phyloP scores from a whole-genome alignment of 2,797 vertebrate species.

The Epinephelus awoara region DNA sequence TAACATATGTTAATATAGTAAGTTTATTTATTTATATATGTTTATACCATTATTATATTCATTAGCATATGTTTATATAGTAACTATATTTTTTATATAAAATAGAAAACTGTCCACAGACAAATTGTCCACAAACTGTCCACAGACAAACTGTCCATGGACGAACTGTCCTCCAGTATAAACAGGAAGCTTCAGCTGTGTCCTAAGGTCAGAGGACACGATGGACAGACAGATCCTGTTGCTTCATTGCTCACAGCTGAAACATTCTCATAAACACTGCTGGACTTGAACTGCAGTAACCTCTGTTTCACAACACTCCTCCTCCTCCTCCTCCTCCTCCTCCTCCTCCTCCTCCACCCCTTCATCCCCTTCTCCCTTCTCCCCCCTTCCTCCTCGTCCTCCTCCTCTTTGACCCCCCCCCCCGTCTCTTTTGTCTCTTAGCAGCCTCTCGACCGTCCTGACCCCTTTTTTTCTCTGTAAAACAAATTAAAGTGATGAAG shows the following conservation, averaged over 20 bases:
- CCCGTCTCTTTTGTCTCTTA: no score
- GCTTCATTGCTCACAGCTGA: constrained; percentile 14
- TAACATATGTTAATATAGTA: no score
- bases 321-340: no score
- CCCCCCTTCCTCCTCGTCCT: not conserved
- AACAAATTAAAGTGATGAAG: no score
- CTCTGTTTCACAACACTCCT: constrained; percentile 35
- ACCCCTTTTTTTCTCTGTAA: no score
- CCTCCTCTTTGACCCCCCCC: not conserved
- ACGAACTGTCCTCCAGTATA: not conserved
- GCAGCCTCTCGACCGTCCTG: no score
- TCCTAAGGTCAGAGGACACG: not conserved
- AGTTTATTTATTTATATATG: no score
- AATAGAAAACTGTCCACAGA: not conserved
- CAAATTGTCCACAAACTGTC: not conserved
- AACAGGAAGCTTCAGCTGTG: constrained; percentile 4
- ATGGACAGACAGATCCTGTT: constrained; percentile 1
- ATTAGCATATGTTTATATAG: no score
- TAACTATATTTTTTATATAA: no score
- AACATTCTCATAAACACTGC: constrained; percentile 25
- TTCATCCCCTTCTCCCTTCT: no score
- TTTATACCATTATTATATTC: no score
- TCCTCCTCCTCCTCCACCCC: no score
- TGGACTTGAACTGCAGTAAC: constrained; percentile 65
- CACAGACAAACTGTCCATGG: not conserved